Percentiles rank a stretch among this genome's conserved stretches.
Evolutionary conservation across 1,140 invertebrate genomes (phyloP).

Genomic region (Hycleus cichorii): DNA sequence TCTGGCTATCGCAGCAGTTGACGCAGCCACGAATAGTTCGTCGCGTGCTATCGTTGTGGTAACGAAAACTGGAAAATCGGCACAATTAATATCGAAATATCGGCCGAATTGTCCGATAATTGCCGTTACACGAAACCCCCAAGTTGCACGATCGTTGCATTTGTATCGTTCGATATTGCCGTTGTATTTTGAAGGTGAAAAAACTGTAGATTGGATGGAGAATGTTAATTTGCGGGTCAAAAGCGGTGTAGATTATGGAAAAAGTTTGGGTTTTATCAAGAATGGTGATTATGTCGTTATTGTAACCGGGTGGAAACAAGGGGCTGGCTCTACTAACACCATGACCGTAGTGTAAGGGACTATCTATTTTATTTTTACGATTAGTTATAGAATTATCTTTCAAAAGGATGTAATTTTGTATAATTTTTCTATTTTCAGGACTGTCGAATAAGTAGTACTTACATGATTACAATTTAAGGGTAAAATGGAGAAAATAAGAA

Average conservation of each 20-base stretch:
- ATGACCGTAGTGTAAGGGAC: slow-evolving; percentile 53
- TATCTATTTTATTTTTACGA: too few relatives aligned
- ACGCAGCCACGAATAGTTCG: slow-evolving; percentile 60
- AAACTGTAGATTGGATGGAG: slow-evolving; percentile 26
- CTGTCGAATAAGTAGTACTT: not conserved
- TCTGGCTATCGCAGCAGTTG: slow-evolving; percentile 4
- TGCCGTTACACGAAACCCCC: slow-evolving; percentile 3
- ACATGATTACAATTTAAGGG: too few relatives aligned
- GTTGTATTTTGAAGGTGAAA: not conserved
- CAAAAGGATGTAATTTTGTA: not conserved
- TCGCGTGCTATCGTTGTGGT: slow-evolving; percentile 8
- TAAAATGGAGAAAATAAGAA: not conserved
- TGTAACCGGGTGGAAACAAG: slow-evolving; percentile 62
- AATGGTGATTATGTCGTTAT: slow-evolving; percentile 59
- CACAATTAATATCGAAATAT: slow-evolving; percentile 9
- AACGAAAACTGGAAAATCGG: slow-evolving; percentile 8
- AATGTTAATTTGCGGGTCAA: slow-evolving; percentile 67
- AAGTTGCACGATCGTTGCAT: slow-evolving; percentile 3
- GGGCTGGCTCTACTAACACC: slow-evolving; percentile 66
- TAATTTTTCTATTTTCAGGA: not conserved
- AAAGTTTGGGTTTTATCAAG: slow-evolving; percentile 51
- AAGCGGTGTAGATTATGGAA: slow-evolving; percentile 58
- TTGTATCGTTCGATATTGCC: slow-evolving; percentile 7
- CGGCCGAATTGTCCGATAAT: slow-evolving; percentile 9
- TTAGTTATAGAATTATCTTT: not conserved